phyloP scores from a whole-genome alignment of 2,113 vertebrate genomes.

The Amia ocellicauda region DNA sequence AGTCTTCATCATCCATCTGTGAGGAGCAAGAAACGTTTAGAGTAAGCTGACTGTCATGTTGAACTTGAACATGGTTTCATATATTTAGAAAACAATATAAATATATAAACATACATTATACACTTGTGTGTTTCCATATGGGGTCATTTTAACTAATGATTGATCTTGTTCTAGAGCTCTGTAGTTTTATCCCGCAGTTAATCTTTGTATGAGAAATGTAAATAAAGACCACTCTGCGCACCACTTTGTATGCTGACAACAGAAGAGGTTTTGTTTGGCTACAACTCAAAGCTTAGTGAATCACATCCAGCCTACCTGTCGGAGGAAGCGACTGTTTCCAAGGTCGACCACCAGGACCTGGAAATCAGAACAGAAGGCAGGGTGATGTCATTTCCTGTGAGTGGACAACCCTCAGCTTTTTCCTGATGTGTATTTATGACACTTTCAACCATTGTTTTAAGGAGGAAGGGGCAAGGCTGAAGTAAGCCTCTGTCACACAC shows the following conservation, averaged over 20 bases:
- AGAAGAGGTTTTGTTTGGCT: not conserved
- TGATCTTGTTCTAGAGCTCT: too few relatives aligned
- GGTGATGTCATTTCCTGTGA: slow-evolving; percentile 12
- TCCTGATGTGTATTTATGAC: not conserved
- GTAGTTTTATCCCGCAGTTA: too few relatives aligned
- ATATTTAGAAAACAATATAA: too few relatives aligned
- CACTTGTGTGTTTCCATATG: too few relatives aligned
- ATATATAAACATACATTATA: too few relatives aligned
- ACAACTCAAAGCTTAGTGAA: not conserved
- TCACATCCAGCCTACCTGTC: slow-evolving; percentile 63
- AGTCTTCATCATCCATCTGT: slow-evolving; percentile 93
- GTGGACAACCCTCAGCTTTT: slow-evolving; percentile 21
- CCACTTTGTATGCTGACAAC: not conserved
- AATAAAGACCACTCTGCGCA: too few relatives aligned
- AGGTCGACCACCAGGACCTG: slow-evolving; percentile 88
- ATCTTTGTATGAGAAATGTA: too few relatives aligned
- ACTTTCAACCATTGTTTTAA: not conserved
- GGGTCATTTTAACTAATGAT: too few relatives aligned
- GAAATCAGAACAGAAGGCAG: slow-evolving; percentile 1
- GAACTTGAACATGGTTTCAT: too few relatives aligned
- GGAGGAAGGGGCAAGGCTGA: not conserved
- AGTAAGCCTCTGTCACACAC: not conserved
- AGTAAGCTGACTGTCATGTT: not conserved
- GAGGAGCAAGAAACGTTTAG: not conserved
- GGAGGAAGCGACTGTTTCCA: slow-evolving; percentile 76